Evolutionary conservation across 2,113 vertebrate species (phyloP).

Genomic region (Aramus guarauna): DNA sequence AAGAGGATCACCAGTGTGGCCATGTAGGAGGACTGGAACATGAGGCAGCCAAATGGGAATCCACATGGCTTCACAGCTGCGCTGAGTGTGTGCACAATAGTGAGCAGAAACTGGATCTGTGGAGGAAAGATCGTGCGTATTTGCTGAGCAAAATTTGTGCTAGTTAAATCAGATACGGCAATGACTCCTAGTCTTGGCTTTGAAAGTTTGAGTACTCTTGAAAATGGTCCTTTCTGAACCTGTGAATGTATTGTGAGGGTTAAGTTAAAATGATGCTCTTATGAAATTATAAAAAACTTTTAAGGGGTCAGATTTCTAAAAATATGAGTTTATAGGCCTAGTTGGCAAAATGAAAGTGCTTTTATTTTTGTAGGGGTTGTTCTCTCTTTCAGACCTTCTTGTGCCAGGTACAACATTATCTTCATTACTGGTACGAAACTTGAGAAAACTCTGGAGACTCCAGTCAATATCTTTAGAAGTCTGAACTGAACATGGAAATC

Average conservation of each 20-base stretch:
- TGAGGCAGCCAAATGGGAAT: constrained; percentile 84
- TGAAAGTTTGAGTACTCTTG: background rate
- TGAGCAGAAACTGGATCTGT: constrained; percentile 86
- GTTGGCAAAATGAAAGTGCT: background rate
- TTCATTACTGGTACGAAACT: background rate
- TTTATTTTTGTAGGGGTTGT: background rate
- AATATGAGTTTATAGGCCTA: background rate
- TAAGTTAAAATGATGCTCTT: background rate
- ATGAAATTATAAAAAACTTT: background rate
- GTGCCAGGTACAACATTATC: background rate
- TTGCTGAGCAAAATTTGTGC: background rate
- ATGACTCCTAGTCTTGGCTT: background rate
- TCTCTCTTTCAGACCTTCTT: background rate
- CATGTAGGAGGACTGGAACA: constrained; percentile 90
- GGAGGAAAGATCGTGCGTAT: background rate
- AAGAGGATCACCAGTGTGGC: constrained; percentile 84
- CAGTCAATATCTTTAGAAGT: background rate
- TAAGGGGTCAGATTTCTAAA: background rate
- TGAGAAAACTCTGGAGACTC: background rate
- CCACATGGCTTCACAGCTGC: constrained; percentile 83
- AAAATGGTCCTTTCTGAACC: background rate
- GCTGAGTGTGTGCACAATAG: constrained; percentile 84
- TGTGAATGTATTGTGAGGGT: background rate
- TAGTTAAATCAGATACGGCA: background rate
- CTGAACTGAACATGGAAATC: background rate